phyloP scores from a whole-genome alignment of 2,888 invertebrate species.

The Acanthococcus lagerstroemiae region DNA sequence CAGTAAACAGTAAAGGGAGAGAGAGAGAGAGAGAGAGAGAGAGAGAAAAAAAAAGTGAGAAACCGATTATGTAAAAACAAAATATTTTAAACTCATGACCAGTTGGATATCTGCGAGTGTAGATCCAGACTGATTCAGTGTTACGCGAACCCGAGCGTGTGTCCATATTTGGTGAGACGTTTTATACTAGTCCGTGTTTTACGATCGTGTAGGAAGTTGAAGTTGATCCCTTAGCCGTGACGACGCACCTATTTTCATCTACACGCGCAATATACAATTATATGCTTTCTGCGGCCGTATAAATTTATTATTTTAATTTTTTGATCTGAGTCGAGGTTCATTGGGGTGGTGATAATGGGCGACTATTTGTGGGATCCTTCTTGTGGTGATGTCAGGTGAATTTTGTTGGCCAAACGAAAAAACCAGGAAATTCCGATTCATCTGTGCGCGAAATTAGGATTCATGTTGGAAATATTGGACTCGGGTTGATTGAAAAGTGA shows the following conservation, averaged over 20 bases:
- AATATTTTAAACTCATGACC: not conserved
- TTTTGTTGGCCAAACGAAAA: too few relatives aligned
- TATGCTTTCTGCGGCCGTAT: not conserved
- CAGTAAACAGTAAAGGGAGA: not conserved
- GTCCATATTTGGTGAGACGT: constrained; percentile 22
- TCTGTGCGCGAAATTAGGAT: too few relatives aligned
- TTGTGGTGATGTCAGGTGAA: too few relatives aligned
- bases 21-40: not conserved
- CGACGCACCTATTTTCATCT: constrained; percentile 7
- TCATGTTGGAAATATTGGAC: too few relatives aligned
- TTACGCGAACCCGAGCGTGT: not conserved
- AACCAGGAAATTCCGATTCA: too few relatives aligned
- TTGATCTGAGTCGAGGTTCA: too few relatives aligned
- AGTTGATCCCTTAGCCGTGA: constrained; percentile 8
- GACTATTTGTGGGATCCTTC: too few relatives aligned
- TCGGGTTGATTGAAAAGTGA: too few relatives aligned
- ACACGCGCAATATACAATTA: not conserved
- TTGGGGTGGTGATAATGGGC: too few relatives aligned
- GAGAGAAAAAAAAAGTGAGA: not conserved
- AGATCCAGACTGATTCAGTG: not conserved
- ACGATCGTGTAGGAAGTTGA: constrained; percentile 18
- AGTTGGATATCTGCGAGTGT: not conserved
- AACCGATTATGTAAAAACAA: not conserved
- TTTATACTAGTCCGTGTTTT: not conserved
- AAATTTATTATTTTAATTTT: not conserved